Conservation (phyloP, 2,888 invertebrate genomes). For the Callimorpha dominula region DNA sequence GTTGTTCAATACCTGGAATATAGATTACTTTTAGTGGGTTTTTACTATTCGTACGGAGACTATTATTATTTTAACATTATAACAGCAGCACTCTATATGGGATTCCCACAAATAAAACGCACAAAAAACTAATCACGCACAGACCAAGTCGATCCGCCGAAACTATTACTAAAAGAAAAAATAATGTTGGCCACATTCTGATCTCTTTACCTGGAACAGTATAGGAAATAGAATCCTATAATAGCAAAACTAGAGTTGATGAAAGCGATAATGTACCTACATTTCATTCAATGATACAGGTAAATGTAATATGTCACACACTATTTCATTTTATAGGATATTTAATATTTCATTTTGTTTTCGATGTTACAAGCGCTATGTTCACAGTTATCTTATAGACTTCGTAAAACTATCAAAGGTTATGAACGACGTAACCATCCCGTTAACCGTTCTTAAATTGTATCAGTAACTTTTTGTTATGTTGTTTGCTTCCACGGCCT, state of each 20-base stretch:
- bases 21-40: constrained; percentile 8
- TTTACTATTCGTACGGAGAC: constrained; percentile 5
- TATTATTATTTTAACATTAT: constrained; percentile 54
- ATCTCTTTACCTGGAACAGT: background rate
- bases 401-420: too few species aligned
- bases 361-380: background rate
- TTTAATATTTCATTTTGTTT: background rate
- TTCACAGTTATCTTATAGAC: too few species aligned
- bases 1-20: background rate
- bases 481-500: too few species aligned
- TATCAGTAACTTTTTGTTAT: too few species aligned
- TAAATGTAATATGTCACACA: too few species aligned
- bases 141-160: constrained; percentile 67
- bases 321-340: too few species aligned
- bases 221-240: background rate
- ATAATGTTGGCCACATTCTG: background rate
- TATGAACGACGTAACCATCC: too few species aligned
- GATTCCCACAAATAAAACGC: constrained; percentile 65
- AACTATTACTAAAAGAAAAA: constrained; percentile 8
- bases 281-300: background rate
- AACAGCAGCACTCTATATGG: constrained; percentile 57
- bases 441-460: too few species aligned
- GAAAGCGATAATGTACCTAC: background rate
- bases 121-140: constrained; percentile 66
- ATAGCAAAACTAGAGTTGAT: too few species aligned